Percentiles rank a stretch among this genome's conserved stretches.
Evolutionary conservation across 2,113 vertebrate species (phyloP).

Genomic region (Corydoras maculifer): DNA sequence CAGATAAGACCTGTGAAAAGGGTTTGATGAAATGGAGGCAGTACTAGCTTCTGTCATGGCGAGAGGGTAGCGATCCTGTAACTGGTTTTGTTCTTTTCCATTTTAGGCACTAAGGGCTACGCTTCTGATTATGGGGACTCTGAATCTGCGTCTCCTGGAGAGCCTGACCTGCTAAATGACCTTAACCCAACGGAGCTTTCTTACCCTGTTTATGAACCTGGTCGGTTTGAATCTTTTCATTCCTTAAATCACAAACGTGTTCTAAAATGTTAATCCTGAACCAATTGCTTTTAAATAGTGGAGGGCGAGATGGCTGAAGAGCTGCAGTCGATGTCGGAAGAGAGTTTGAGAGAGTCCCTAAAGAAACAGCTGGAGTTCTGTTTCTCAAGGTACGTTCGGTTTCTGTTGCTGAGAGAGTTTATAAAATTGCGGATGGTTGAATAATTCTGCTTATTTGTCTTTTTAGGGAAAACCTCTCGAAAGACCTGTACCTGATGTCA

Average conservation of each 20-base stretch:
- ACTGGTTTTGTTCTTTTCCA: not conserved
- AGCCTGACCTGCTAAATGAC: slow-evolving; percentile 61
- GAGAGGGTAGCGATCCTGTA: no score
- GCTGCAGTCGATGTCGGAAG: slow-evolving; percentile 69
- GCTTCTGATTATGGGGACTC: slow-evolving; percentile 13
- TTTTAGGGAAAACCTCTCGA: slow-evolving; percentile 88
- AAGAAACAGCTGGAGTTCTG: slow-evolving; percentile 96
- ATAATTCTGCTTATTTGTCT: not conserved
- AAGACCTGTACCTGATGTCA: slow-evolving; percentile 96
- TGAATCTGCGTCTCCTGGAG: slow-evolving; percentile 53
- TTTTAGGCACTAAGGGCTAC: slow-evolving; percentile 22
- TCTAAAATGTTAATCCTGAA: no score
- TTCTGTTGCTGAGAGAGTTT: not conserved
- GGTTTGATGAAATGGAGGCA: no score
- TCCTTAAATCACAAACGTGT: no score
- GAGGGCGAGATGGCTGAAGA: slow-evolving; percentile 64
- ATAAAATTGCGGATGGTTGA: not conserved
- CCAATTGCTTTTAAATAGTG: slow-evolving; percentile 39
- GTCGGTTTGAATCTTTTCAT: slow-evolving; percentile 9
- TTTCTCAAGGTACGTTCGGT: slow-evolving; percentile 81
- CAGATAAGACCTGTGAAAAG: no score
- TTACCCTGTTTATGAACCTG: slow-evolving; percentile 56
- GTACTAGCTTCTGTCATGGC: no score
- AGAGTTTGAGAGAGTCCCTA: slow-evolving; percentile 86
- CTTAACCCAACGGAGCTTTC: slow-evolving; percentile 60